Evolutionary conservation across 2,888 invertebrate species (phyloP), one percentile per base, ranked within the genome.

Genomic region (Cantharis rustica): DNA sequence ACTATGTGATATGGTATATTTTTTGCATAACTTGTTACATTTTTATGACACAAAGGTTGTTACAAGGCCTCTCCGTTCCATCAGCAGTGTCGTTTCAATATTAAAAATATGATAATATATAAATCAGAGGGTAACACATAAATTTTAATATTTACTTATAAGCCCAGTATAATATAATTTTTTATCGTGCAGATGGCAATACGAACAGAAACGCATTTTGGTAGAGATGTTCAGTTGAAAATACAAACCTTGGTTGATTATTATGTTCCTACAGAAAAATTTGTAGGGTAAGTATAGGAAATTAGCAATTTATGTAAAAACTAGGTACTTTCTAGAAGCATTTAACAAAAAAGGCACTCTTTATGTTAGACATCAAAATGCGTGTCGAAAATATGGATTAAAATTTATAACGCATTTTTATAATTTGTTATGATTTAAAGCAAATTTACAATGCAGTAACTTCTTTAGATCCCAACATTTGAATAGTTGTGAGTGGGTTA

Each of bases 11-110:
- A 86, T 86, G 86, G 84, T 85, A 85, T 83, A 81, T 82, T 82
- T 81, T 82, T 82, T 82, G 81, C 81, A 81, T 80, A 83, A 76
- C 79, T 81, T 31, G 69, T 69, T 77, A 77, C 77, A 77, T 74
- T 74, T 82, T 83, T 83, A 81, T 86, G 83, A 84, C 84, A 84
- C 83, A 84, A 83, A 83, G 81, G 84, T 71, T 68, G 26, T 81
- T 85, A 85, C 86, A 86, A 86, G 86, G 86, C 86, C 86, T 85
- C 86, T 83, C 84, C 86, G 84, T 85, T 86, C 85, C 85, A 85
- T 66, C 72, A 77, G 62, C 71, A 73, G 71, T 64, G 68, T 73
- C 76, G 23, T 74, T 68, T 73, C 76, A 69, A 63, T 73, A 73
- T 73, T 73, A 20, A 66, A 66, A 20, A 66, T 16, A 66, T 20